phyloP scores from a whole-genome alignment of 2,113 vertebrate species.

The Miniopterus natalensis region DNA sequence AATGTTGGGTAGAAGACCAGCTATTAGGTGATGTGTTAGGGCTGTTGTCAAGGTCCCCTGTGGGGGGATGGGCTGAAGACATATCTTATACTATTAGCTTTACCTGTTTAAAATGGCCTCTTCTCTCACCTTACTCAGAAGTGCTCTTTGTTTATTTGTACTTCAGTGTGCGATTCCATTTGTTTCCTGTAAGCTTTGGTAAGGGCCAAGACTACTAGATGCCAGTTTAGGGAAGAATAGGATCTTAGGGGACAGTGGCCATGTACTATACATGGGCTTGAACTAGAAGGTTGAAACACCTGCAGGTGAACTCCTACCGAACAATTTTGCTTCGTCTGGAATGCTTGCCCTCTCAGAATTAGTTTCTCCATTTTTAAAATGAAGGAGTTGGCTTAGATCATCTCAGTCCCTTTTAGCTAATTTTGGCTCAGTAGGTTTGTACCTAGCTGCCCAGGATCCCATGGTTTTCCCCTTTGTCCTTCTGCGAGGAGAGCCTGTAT shows the following conservation, averaged over 20 bases:
- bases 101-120: background rate
- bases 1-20: background rate
- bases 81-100: slow-evolving; percentile 12
- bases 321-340: background rate
- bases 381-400: background rate
- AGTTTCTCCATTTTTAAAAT: background rate
- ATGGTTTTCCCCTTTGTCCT: background rate
- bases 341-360: background rate
- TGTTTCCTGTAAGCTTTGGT: slow-evolving; percentile 12
- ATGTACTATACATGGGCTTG: background rate
- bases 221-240: background rate
- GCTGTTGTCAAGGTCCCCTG: background rate
- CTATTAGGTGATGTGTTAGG: background rate
- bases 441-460: background rate
- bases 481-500: background rate
- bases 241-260: background rate
- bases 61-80: background rate
- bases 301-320: background rate
- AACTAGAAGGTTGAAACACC: background rate
- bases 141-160: background rate
- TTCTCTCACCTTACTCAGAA: background rate
- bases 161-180: slow-evolving; percentile 9
- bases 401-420: background rate
- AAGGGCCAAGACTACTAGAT: background rate
- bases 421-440: background rate